These are phyloP conservation scores for Scaeva pyrastri DNA, from an alignment of 2,888 invertebrate species.

Conservation along the genomic window DNA sequence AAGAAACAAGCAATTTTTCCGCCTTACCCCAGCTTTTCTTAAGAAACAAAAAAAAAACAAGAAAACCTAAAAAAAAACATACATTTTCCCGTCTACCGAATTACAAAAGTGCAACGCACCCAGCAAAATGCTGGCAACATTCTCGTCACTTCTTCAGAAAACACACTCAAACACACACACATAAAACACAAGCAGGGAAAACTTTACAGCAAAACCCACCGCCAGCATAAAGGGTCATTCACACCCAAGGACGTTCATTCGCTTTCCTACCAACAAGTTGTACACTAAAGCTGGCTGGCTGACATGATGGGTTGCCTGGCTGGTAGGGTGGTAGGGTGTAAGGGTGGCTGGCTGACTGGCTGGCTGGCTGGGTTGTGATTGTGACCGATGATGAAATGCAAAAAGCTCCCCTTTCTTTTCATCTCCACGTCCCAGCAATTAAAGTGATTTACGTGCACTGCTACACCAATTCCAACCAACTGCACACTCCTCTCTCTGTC, in stretches of 20 bases:
- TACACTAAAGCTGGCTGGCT: conserved; percentile 30
- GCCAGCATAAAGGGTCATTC: conserved; percentile 74
- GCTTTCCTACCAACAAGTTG: conserved; percentile 76
- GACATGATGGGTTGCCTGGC: background rate
- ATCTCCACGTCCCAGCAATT: conserved; percentile 52
- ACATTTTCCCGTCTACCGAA: conserved; percentile 63
- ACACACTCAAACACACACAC: conserved; percentile 24
- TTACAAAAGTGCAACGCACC: conserved; percentile 74
- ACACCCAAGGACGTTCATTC: conserved; percentile 79
- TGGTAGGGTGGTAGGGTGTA: too few species aligned
- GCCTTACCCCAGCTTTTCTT: conserved; percentile 18
- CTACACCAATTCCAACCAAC: conserved; percentile 28
- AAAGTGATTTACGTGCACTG: conserved; percentile 68
- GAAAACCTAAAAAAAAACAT: background rate
- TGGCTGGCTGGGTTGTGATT: background rate
- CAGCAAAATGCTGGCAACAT: conserved; percentile 54
- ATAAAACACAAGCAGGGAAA: background rate
- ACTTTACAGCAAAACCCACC: conserved; percentile 38
- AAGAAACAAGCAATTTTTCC: conserved; percentile 36
- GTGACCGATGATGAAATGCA: conserved; percentile 42
- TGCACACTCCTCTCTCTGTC: conserved; percentile 17
- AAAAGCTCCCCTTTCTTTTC: conserved; percentile 53
- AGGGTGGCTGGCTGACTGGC: background rate
- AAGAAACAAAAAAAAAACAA: conserved; percentile 19
- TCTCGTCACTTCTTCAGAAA: conserved; percentile 11